Evolutionary conservation across 2,888 invertebrate genomes (phyloP).

Genomic region (Poecilus cupreus): DNA sequence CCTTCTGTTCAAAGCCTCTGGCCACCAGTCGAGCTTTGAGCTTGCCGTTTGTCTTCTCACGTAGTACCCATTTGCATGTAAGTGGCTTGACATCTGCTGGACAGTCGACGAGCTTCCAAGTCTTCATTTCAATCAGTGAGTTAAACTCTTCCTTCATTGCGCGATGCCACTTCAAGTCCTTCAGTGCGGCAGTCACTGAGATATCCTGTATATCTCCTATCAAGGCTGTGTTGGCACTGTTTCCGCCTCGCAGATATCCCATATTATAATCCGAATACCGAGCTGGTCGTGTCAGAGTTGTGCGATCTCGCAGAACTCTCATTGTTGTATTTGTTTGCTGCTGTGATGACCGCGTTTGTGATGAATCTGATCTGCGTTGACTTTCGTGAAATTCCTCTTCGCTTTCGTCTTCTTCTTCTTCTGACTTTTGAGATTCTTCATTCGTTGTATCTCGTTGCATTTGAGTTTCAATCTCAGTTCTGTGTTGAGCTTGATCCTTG

Average conservation of each 20-base stretch:
- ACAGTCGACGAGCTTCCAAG: slow-evolving; percentile 41
- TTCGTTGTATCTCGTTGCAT: neutral
- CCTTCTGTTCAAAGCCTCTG: slow-evolving; percentile 60
- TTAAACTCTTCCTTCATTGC: slow-evolving; percentile 45
- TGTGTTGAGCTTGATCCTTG: slow-evolving; percentile 20
- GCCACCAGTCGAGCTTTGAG: slow-evolving; percentile 58
- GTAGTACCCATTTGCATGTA: slow-evolving; percentile 61
- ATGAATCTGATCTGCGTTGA: neutral
- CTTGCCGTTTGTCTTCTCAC: slow-evolving; percentile 30
- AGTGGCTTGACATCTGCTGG: slow-evolving; percentile 60
- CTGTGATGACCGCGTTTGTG: neutral
- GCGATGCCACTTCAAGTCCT: slow-evolving; percentile 9
- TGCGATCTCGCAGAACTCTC: slow-evolving; percentile 12
- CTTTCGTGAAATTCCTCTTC: slow-evolving; percentile 19
- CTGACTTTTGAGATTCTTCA: slow-evolving; percentile 6
- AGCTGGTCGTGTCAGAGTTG: slow-evolving; percentile 23
- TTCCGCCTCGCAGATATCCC: slow-evolving; percentile 19
- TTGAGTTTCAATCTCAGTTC: slow-evolving; percentile 33
- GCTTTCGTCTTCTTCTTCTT: slow-evolving; percentile 25
- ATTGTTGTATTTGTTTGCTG: slow-evolving; percentile 25
- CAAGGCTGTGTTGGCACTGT: slow-evolving; percentile 1
- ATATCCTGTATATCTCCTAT: slow-evolving; percentile 21
- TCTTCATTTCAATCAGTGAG: slow-evolving; percentile 52
- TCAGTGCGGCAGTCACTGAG: neutral
- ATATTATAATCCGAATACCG: neutral